These are phyloP conservation scores for Junonia oenone DNA, from an alignment of 2,888 invertebrate species.

Conservation along the genomic window DNA sequence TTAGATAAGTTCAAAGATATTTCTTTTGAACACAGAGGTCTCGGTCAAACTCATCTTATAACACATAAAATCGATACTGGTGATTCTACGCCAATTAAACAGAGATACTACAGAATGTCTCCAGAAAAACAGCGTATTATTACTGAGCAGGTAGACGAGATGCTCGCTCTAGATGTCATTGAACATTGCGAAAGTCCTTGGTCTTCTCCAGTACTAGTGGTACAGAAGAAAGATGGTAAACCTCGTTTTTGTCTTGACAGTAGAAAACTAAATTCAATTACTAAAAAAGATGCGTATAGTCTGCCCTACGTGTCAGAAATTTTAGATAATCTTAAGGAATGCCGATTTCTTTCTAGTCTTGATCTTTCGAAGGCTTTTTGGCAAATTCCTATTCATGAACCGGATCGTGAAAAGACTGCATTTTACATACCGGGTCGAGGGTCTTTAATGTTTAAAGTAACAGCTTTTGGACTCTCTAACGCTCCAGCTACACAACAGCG, in stretches of 20 bases:
- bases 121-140: constrained; percentile 30
- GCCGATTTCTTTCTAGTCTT: constrained; percentile 8
- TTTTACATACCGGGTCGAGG: background rate
- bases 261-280: constrained; percentile 29
- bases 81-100: constrained; percentile 30
- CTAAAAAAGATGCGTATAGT: constrained; percentile 22
- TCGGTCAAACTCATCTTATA: constrained; percentile 28
- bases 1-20: constrained; percentile 25
- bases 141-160: constrained; percentile 32
- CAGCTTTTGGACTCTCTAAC: background rate
- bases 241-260: constrained; percentile 33
- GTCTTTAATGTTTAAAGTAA: background rate
- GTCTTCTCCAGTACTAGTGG: constrained; percentile 31
- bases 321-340: constrained; percentile 14
- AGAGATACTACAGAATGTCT: constrained; percentile 33
- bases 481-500: constrained; percentile 12
- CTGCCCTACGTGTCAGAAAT: constrained; percentile 28
- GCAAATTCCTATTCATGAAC: constrained; percentile 4
- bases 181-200: constrained; percentile 34
- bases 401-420: constrained; percentile 4
- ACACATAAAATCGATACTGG: constrained; percentile 33
- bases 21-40: constrained; percentile 24
- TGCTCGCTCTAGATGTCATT: constrained; percentile 29
- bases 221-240: constrained; percentile 31
- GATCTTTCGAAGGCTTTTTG: constrained; percentile 12